Evolutionary conservation across 1,140 invertebrate genomes (phyloP).

Genomic region (Plutomurus gul): DNA sequence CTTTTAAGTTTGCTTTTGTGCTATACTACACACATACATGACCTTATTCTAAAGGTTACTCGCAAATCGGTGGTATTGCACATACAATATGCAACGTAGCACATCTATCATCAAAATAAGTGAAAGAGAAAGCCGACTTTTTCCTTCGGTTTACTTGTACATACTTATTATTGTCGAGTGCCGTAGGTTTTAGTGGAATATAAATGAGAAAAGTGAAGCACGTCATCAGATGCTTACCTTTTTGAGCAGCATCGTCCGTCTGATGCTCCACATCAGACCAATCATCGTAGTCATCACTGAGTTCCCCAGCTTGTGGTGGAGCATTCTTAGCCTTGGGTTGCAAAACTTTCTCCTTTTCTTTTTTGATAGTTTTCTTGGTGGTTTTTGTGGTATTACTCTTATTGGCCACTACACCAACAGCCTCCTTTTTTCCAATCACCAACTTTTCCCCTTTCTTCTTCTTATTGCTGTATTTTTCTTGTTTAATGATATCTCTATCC

Average conservation of each 20-base stretch:
- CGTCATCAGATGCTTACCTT: neutral
- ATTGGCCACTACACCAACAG: neutral
- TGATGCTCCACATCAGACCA: constrained; percentile 35
- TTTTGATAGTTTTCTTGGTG: neutral
- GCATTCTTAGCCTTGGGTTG: constrained; percentile 52
- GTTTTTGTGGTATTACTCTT: neutral
- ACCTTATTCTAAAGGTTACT: too few species aligned
- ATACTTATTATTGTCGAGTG: too few species aligned
- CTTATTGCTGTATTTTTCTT: constrained; percentile 9
- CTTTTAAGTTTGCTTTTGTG: too few species aligned
- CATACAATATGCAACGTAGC: too few species aligned
- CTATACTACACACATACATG: too few species aligned
- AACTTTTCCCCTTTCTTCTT: neutral
- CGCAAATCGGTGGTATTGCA: too few species aligned
- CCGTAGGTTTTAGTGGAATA: too few species aligned
- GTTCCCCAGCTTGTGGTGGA: neutral
- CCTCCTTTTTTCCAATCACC: constrained; percentile 4
- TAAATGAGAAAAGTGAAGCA: neutral
- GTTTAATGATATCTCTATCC: neutral
- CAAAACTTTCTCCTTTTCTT: constrained; percentile 46
- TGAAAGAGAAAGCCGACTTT: too few species aligned
- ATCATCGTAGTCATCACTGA: constrained; percentile 42
- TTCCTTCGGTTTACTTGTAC: too few species aligned
- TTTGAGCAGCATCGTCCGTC: neutral
- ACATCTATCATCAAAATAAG: too few species aligned